These are phyloP conservation scores for Aspidoscelis tigris DNA, from an alignment of 2,113 vertebrate species.

Conservation along the genomic window DNA sequence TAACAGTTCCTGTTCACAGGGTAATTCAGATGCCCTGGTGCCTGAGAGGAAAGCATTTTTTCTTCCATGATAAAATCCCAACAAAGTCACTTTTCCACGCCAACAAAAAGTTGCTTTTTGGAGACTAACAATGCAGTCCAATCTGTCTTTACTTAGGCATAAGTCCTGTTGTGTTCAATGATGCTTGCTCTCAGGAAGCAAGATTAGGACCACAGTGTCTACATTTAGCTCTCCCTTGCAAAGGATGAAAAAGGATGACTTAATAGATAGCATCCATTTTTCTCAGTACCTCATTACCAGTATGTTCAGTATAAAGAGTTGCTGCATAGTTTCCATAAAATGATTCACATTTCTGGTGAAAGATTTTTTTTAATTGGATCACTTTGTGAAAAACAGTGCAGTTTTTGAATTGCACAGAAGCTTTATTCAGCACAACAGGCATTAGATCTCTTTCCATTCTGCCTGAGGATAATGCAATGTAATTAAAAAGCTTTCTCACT, in stretches of 20 bases:
- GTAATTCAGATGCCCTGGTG: not conserved
- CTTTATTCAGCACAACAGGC: not conserved
- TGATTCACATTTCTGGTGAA: not conserved
- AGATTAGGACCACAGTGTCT: too few species aligned
- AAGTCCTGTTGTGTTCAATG: too few species aligned
- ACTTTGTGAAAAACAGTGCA: not conserved
- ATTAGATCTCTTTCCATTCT: constrained; percentile 17
- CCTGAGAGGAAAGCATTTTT: not conserved
- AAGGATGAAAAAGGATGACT: not conserved
- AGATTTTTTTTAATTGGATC: not conserved
- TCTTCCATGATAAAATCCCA: not conserved
- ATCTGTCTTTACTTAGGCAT: too few species aligned
- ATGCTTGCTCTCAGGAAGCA: too few species aligned
- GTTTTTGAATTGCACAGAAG: not conserved
- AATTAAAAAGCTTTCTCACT: not conserved
- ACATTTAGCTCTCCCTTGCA: not conserved
- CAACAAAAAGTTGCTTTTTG: too few species aligned
- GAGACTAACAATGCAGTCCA: too few species aligned
- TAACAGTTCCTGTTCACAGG: not conserved
- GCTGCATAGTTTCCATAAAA: not conserved
- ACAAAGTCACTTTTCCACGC: too few species aligned
- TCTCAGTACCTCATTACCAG: not conserved
- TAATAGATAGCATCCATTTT: not conserved
- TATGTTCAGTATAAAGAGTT: not conserved
- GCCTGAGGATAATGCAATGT: not conserved